Evolutionary conservation across 1,140 invertebrate species (phyloP), one percentile per base, ranked within the genome.

Genomic region (Thaumatotibia leucotreta): DNA sequence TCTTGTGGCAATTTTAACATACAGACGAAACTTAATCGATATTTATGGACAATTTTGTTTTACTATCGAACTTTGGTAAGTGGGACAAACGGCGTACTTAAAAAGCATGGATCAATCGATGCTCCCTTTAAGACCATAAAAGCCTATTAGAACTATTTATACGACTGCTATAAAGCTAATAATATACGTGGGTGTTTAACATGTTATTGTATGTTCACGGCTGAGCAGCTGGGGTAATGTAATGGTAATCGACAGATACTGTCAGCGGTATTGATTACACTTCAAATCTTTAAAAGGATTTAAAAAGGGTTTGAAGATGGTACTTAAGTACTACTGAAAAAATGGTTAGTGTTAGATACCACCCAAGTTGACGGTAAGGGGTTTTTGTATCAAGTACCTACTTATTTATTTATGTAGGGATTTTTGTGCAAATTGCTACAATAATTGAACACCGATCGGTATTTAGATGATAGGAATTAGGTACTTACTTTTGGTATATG

Each of bases 141-240:
- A 27, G 52, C 3, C 29, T 58, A 45, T 58, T 29, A 58, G 52
- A 27, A 27, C 52, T 29, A 27, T 58, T 58, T 58, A 58, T 58
- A 58, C 5, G 52, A 27, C 50, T 54, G 23, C 52, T 29, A 58
- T 58, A 58, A 58, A 58, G 52, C 52, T 58, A 58, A 58, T 31
- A 58, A 24, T 22, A 63, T 49, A 63, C 63, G 74, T 77, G 65
- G 70, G 76, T 62, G 73, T 69, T 67, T 58, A 71, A 70, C 65
- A 68, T 58, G 54, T 68, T 65, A 72, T 78, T 73, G 73, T 73
- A 66, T 69, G 54, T 58, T 50, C 32, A 70, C 33, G 67, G 70
- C 68, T 69, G 72, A 61, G 33, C 67, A 64, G 50, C 23, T 35
- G 27, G 45, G 45, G 61, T 66, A 66, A 72, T 70, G 61, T 66